Conservation (phyloP, 2,113 vertebrate genomes). For the Hylia prasina region DNA sequence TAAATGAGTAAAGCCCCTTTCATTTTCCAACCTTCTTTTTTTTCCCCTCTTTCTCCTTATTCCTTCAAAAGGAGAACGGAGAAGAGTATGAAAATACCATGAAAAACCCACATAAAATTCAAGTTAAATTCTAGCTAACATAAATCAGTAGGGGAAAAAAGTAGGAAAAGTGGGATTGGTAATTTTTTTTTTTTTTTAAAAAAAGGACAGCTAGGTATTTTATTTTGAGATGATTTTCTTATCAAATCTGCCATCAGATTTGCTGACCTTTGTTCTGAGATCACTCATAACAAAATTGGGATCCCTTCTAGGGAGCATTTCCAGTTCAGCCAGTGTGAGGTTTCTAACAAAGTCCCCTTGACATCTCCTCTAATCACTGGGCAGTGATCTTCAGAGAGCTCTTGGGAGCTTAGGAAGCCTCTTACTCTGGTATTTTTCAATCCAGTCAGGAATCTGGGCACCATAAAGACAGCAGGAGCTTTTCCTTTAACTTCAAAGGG, state of each 20-base stretch:
- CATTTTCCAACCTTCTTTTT: neutral
- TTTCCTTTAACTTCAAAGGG: conserved; percentile 8
- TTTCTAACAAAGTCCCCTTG: neutral
- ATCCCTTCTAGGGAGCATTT: neutral
- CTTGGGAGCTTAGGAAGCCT: neutral
- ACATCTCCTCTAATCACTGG: neutral
- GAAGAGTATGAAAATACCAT: neutral
- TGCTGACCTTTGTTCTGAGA: neutral
- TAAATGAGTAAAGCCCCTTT: neutral
- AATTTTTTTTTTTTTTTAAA: neutral
- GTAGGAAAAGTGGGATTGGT: neutral
- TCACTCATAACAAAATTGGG: neutral
- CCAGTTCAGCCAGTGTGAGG: neutral
- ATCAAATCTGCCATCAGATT: neutral
- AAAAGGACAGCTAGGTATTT: neutral
- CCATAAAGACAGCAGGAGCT: neutral
- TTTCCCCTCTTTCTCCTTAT: neutral
- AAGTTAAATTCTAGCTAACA: neutral
- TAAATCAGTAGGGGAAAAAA: neutral
- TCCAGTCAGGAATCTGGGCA: neutral
- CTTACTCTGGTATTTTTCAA: neutral
- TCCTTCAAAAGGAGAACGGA: neutral
- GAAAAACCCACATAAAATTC: neutral
- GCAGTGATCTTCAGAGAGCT: neutral
- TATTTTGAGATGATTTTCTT: neutral